Evolutionary conservation across 2,113 vertebrate genomes (phyloP).

Genomic region (Ancistrus triradiatus): DNA sequence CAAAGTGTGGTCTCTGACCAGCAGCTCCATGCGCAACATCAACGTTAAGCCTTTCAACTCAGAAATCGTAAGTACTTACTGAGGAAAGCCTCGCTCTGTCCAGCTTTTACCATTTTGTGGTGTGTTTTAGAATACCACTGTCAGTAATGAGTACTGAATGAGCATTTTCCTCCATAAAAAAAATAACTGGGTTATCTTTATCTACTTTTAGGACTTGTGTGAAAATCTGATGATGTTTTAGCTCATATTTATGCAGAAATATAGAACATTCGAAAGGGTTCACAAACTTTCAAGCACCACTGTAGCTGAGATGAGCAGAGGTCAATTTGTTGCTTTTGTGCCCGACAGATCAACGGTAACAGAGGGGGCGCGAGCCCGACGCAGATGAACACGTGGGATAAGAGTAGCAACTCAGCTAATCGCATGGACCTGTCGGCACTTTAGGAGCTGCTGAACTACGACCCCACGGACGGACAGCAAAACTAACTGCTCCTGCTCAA

Average conservation of each 20-base stretch:
- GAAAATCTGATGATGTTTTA: too few species aligned
- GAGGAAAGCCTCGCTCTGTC: too few species aligned
- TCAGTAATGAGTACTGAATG: too few species aligned
- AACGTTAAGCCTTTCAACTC: constrained; percentile 89
- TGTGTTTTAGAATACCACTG: too few species aligned
- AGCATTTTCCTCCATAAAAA: too few species aligned
- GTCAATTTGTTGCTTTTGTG: neutral
- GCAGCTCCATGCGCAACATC: constrained; percentile 83
- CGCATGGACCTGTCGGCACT: constrained; percentile 85
- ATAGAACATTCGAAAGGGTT: too few species aligned
- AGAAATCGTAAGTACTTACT: constrained; percentile 80
- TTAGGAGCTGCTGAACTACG: constrained; percentile 57
- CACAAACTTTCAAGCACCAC: too few species aligned
- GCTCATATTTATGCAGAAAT: too few species aligned
- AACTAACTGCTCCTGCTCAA: constrained; percentile 12
- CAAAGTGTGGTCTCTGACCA: constrained; percentile 95
- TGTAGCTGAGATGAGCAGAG: too few species aligned
- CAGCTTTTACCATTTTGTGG: too few species aligned
- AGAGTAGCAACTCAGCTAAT: constrained; percentile 85
- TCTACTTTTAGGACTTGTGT: too few species aligned
- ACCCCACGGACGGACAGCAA: constrained; percentile 25
- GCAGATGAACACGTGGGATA: constrained; percentile 89
- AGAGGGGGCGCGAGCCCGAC: constrained; percentile 76
- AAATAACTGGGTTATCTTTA: too few species aligned
- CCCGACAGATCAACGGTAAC: constrained; percentile 83